Conservation (phyloP, 2,888 invertebrate genomes). For the Beris chalybata region DNA sequence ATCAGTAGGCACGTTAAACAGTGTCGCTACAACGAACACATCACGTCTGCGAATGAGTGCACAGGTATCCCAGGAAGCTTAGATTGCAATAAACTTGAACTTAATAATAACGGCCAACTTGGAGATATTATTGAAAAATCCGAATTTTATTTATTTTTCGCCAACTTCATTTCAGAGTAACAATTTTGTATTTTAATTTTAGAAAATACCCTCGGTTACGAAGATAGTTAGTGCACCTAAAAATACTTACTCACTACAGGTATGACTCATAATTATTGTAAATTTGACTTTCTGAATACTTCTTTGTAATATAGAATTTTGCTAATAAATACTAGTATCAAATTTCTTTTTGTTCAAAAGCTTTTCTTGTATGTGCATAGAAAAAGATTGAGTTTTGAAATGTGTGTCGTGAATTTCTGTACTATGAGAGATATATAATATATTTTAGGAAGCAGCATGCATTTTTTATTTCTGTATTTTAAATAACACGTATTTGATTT, state of each 20-base stretch:
- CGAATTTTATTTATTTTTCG: neutral
- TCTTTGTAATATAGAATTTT: no score
- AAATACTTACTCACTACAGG: slow-evolving; percentile 42
- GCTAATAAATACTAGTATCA: no score
- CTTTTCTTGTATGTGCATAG: no score
- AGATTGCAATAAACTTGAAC: slow-evolving; percentile 2
- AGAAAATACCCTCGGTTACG: slow-evolving; percentile 36
- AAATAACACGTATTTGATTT: no score
- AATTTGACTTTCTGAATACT: no score
- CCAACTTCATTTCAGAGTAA: slow-evolving; percentile 5
- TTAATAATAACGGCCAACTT: no score
- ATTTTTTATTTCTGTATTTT: no score
- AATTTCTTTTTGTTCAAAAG: no score
- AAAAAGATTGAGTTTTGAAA: no score
- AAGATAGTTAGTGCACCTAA: slow-evolving; percentile 39
- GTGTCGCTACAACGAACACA: slow-evolving; percentile 59
- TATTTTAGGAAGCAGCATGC: no score
- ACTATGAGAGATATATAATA: no score
- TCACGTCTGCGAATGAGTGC: slow-evolving; percentile 54
- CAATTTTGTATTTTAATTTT: slow-evolving; percentile 27
- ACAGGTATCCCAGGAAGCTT: slow-evolving; percentile 38
- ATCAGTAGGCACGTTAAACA: slow-evolving; percentile 65
- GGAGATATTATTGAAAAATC: neutral
- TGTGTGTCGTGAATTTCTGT: no score
- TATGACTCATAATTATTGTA: slow-evolving; percentile 31